Percentiles rank a stretch among this genome's conserved stretches.
Conservation (phyloP, 2,888 invertebrate species). For the Conomelus anceps region DNA sequence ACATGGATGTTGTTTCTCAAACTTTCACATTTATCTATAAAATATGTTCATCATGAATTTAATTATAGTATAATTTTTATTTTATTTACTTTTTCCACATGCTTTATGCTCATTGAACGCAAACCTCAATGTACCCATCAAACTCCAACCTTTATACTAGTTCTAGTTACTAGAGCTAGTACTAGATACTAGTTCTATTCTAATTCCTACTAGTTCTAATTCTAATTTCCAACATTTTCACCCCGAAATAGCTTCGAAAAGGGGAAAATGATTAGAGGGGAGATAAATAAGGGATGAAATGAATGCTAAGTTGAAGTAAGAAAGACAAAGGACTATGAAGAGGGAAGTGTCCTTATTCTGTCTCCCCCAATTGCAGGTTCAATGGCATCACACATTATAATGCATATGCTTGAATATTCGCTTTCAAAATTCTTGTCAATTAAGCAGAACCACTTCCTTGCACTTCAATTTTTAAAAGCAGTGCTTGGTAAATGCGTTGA, state of each 20-base stretch:
- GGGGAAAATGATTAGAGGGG: neutral
- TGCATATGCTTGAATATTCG: neutral
- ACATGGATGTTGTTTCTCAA: too few relatives aligned
- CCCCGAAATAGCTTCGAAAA: neutral
- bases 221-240: neutral
- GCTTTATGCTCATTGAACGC: too few relatives aligned
- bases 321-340: neutral
- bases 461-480: neutral
- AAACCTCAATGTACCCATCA: too few relatives aligned
- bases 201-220: too few relatives aligned
- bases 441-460: neutral
- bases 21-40: too few relatives aligned
- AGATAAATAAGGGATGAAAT: neutral
- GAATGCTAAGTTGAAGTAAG: neutral
- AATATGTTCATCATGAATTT: too few relatives aligned
- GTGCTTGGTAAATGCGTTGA: neutral
- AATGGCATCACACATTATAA: neutral
- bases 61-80: too few relatives aligned
- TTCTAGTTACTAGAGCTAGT: too few relatives aligned
- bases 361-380: neutral
- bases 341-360: neutral
- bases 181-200: too few relatives aligned
- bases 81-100: too few relatives aligned
- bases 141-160: too few relatives aligned
- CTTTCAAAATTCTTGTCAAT: neutral